Evolutionary conservation across 2,113 vertebrate genomes (phyloP).

Genomic region (Sinocyclocheilus rhinocerous): DNA sequence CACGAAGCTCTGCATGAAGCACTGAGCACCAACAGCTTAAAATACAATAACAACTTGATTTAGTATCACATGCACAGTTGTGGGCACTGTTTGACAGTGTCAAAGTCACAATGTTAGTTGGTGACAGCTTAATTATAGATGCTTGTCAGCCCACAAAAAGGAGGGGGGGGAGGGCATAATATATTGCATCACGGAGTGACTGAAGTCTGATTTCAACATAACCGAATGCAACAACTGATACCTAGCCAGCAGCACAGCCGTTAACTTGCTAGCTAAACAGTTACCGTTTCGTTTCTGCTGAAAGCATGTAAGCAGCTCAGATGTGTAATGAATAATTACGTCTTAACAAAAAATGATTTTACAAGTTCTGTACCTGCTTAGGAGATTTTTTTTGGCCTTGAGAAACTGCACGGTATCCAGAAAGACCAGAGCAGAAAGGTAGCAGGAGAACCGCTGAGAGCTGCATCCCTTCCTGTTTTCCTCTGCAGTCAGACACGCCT

Average conservation of each 20-base stretch:
- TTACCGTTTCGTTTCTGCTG: neutral
- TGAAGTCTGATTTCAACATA: neutral
- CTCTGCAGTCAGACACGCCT: slow-evolving; percentile 71
- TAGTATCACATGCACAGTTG: neutral
- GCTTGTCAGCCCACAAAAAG: neutral
- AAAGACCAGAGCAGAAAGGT: neutral
- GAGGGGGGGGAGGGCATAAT: neutral
- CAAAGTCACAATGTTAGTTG: neutral
- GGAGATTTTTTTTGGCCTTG: neutral
- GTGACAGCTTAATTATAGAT: neutral
- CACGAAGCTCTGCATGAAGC: too few species aligned
- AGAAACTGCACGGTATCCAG: slow-evolving; percentile 21
- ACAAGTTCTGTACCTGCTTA: slow-evolving; percentile 11
- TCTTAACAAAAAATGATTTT: neutral
- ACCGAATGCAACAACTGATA: neutral
- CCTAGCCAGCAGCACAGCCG: neutral
- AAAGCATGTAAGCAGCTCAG: neutral
- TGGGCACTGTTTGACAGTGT: neutral
- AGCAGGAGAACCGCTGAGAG: slow-evolving; percentile 36
- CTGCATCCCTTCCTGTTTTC: slow-evolving; percentile 46
- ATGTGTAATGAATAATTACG: neutral
- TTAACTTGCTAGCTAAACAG: slow-evolving; percentile 40
- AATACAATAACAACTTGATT: neutral
- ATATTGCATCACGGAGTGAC: neutral
- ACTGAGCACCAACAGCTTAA: neutral